A percentile compares a stretch with the other conserved stretches of the same genome.
Conservation (phyloP, 2,797 vertebrate species). For the Macropus fuliginosus region DNA sequence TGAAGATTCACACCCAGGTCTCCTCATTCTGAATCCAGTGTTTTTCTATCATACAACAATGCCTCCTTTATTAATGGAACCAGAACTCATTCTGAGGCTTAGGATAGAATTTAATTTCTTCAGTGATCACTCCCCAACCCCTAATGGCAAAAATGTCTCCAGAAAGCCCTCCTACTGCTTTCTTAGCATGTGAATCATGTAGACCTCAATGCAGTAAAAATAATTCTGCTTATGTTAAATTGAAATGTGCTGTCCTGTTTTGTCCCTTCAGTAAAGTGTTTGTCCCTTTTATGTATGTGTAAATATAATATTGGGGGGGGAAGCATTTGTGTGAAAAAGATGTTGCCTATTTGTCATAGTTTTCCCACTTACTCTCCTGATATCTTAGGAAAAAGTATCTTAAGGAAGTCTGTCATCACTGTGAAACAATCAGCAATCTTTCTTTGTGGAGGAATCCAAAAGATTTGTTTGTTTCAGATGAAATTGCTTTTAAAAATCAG, state of each 20-base stretch:
- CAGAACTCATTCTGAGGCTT: neutral
- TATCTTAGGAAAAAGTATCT: slow-evolving; percentile 53
- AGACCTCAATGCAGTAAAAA: slow-evolving; percentile 73
- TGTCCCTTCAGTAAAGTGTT: slow-evolving; percentile 83
- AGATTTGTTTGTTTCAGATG: slow-evolving; percentile 83
- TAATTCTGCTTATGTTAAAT: slow-evolving; percentile 79
- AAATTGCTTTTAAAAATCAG: slow-evolving; percentile 84
- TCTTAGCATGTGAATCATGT: slow-evolving; percentile 64
- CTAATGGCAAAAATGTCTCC: neutral
- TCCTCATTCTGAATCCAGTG: neutral
- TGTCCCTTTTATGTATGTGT: slow-evolving; percentile 82
- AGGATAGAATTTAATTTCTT: neutral
- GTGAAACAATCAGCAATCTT: slow-evolving; percentile 43
- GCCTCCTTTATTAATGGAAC: neutral
- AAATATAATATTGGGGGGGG: slow-evolving; percentile 78
- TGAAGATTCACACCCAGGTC: neutral
- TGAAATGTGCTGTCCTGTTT: slow-evolving; percentile 88
- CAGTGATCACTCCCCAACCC: neutral
- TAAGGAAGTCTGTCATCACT: slow-evolving; percentile 56
- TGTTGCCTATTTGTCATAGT: slow-evolving; percentile 67
- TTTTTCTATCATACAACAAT: neutral
- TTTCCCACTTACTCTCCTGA: slow-evolving; percentile 55
- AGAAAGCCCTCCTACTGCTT: slow-evolving; percentile 60
- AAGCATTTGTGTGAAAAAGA: slow-evolving; percentile 81
- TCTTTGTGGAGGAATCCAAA: slow-evolving; percentile 68